These are phyloP conservation scores for Criorhina ranunculi DNA, from an alignment of 2,888 invertebrate genomes.

Conservation along the genomic window DNA sequence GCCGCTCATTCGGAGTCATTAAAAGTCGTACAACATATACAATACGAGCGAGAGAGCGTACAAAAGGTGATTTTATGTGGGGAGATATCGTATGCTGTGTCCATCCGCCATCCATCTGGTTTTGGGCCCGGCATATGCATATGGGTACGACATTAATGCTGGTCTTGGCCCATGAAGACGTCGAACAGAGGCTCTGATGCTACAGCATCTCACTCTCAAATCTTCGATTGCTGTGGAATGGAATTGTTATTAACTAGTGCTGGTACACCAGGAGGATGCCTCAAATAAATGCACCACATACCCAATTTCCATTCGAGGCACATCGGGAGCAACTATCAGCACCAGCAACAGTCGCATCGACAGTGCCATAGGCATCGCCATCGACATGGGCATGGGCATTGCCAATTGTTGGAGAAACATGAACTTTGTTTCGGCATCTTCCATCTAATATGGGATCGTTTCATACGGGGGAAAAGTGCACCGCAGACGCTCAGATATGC, in stretches of 20 bases:
- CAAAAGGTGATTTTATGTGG: constrained; percentile 36
- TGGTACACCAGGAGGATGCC: constrained; percentile 27
- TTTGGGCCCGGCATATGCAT: constrained; percentile 38
- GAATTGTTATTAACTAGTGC: constrained; percentile 71
- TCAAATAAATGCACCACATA: constrained; percentile 70
- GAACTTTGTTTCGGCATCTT: constrained; percentile 72
- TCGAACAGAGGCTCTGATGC: constrained; percentile 25
- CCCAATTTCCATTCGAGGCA: constrained; percentile 71
- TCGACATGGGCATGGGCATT: constrained; percentile 43
- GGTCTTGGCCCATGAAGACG: constrained; percentile 65
- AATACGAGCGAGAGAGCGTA: constrained; percentile 42
- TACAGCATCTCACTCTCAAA: constrained; percentile 61
- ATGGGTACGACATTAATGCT: constrained; percentile 54
- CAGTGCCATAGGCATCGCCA: too few relatives aligned
- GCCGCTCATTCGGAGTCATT: constrained; percentile 71
- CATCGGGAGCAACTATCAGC: constrained; percentile 55
- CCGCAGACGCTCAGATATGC: constrained; percentile 69
- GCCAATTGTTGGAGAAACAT: constrained; percentile 65
- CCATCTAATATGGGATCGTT: constrained; percentile 67
- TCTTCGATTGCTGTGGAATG: constrained; percentile 52
- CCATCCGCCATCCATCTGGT: constrained; percentile 55
- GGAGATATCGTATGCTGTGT: constrained; percentile 33
- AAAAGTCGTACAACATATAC: constrained; percentile 56
- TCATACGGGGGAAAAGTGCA: constrained; percentile 64
- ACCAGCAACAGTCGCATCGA: constrained; percentile 26